Base-by-base conservation (phyloP, 2,888 invertebrate genomes). In the Orthonevra nobilis region DNA sequence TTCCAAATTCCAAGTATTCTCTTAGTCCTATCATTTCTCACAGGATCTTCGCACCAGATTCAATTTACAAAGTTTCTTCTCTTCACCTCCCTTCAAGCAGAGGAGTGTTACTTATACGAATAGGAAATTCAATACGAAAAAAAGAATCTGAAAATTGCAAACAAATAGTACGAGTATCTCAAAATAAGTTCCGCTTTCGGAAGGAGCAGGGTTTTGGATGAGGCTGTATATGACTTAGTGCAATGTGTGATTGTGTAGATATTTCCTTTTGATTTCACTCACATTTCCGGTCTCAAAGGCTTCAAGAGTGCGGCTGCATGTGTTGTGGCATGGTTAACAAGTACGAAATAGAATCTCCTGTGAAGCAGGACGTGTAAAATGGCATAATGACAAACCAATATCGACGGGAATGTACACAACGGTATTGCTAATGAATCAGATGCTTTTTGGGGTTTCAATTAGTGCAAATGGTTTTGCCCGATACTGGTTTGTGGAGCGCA, bases 401-500 rank as follows among this genome's bases (percentile, higher is more conserved):
- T 70, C 70, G 63, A 70, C 56, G 50, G 15, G 28, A 40, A 6
- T 32, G 28, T 23, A 19, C 58, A 28, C 26, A 52, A n/a, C 42
- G 40, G 40, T 50, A 34, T 9, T 56, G 63, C 63, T 63, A 70
- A 72, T 72, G 72, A 79, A 79, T 68, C 79, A 79, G 73, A 79
- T 79, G 79, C 61, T 68, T 68, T 79, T 68, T 68, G 54, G 46
- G 68, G 79, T 68, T 66, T 73, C 66, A 73, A 79, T 73, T 79
- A 79, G 79, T 61, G 58, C 52, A 77, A 64, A 68, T 79, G 66
- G 68, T 61, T 79, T 64, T 64, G 44, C 26, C 28, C 60, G 61
- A 50, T 61, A 54, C 30, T 54, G 66, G 20, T 42, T 52, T 15
- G 19, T 38, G 7, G n/a, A n/a, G n/a, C n/a, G n/a, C n/a, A n/a